Evolutionary conservation across 1,140 invertebrate species (phyloP).

Genomic region (Micrasema longulum): DNA sequence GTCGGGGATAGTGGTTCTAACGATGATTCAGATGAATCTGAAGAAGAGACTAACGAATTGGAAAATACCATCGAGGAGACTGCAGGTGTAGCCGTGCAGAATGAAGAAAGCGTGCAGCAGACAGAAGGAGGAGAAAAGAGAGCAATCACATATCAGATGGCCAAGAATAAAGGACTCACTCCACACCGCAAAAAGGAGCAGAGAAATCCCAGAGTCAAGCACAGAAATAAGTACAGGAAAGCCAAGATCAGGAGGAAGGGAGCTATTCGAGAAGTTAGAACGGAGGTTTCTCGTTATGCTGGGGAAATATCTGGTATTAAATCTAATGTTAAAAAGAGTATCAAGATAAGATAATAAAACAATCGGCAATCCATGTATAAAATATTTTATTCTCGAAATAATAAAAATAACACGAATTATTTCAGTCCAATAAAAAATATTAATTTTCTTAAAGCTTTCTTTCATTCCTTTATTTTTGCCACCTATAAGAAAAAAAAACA

Average conservation of each 20-base stretch:
- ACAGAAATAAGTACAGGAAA: constrained; percentile 91
- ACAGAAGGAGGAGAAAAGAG: constrained; percentile 73
- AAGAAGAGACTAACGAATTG: constrained; percentile 30
- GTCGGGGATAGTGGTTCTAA: constrained; percentile 57
- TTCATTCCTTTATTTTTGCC: constrained; percentile 45
- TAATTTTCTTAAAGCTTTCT: neutral
- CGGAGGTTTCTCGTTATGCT: constrained; percentile 82
- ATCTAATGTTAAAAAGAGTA: constrained; percentile 83
- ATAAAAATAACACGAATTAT: constrained; percentile 57
- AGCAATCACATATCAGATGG: constrained; percentile 91
- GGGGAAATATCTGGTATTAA: constrained; percentile 95
- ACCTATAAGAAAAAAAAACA: constrained; percentile 51
- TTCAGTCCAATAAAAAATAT: constrained; percentile 30
- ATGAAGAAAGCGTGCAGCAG: constrained; percentile 36
- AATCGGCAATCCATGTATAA: neutral
- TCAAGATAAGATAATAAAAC: constrained; percentile 79
- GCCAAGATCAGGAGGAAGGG: constrained; percentile 91
- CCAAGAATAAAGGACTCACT: constrained; percentile 94
- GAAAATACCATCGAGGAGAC: constrained; percentile 10
- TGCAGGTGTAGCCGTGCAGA: constrained; percentile 8
- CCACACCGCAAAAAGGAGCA: constrained; percentile 90
- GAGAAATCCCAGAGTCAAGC: constrained; percentile 93
- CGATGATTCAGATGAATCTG: constrained; percentile 61
- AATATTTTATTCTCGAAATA: constrained; percentile 47
- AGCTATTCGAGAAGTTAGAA: constrained; percentile 84